Evolutionary conservation across 2,888 invertebrate genomes (phyloP), one percentile per base, ranked within the genome.

Genomic region (Sphinx pinastri): DNA sequence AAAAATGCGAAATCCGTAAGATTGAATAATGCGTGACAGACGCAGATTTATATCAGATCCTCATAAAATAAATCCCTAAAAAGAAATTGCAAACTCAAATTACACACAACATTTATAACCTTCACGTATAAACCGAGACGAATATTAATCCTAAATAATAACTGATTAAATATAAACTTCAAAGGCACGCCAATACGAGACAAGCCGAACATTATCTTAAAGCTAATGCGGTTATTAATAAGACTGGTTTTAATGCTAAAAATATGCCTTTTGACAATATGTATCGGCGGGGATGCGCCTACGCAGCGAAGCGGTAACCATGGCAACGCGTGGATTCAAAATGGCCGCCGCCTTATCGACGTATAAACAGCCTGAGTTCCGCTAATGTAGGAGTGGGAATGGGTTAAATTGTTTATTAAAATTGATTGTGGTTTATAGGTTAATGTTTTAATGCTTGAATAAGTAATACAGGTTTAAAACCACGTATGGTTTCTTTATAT

Each of bases 261-360:
- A 59, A 52, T 60, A 52, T 68, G 38, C 38, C 31, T 59, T 59
- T 52, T 52, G 63, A 63, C 70, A 78, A 75, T 57, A 19, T 57
- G 25, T 57, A 57, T 57, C 57, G 57, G 57, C 47, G 63, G 63
- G 49, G 63, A 78, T 78, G 78, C 81, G 83, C 86, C 84, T 84
- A 87, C 88, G 84, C 88, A 84, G 86, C 84, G 80, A 82, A 82
- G 84, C 84, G 81, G 88, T 90, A 87, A 86, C 89, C 84, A 89
- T 86, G 82, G 84, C 82, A 82, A 90, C 86, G 81, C 77, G 74
- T 52, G 51, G 88, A 89, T 91, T 82, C 89, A 92, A 91, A 71
- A 92, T 91, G 92, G 91, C 91, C 75, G 86, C 71, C 76, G 74
- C 81, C 77, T 85, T 88, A 87, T 88, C 87, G 83, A 79, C 84